These are phyloP conservation scores for Dusona sp. DNA, from an alignment of 2,888 invertebrate genomes.

Conservation along the genomic window DNA sequence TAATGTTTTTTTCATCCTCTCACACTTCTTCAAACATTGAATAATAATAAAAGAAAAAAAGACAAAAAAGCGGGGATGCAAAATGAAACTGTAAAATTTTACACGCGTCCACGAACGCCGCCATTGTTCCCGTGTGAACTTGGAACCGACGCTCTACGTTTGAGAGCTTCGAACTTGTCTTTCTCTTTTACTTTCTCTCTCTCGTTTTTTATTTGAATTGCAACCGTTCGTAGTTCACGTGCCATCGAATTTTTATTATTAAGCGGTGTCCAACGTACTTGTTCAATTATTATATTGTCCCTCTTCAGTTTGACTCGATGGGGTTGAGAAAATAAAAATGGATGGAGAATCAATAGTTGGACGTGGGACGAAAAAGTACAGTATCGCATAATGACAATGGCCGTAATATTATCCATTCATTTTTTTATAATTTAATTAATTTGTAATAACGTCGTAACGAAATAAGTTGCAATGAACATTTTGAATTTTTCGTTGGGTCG, in stretches of 20 bases:
- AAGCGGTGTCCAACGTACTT: slow-evolving; percentile 1
- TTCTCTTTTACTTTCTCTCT: slow-evolving; percentile 29
- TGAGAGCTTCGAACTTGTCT: slow-evolving; percentile 16
- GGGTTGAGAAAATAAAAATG: not conserved
- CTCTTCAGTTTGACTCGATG: not conserved
- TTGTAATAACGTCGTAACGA: no score
- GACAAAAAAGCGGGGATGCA: not conserved
- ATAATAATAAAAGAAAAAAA: slow-evolving; percentile 47
- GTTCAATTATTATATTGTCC: not conserved
- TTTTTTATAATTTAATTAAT: no score
- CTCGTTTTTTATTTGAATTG: slow-evolving; percentile 27
- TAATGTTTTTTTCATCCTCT: not conserved
- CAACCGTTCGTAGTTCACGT: slow-evolving; percentile 38
- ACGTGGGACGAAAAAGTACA: no score
- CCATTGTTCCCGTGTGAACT: slow-evolving; percentile 64
- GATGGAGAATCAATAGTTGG: no score
- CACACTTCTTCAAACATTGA: slow-evolving; percentile 2
- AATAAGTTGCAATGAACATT: no score
- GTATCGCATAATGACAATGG: no score
- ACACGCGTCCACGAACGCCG: slow-evolving; percentile 38
- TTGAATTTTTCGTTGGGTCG: not conserved
- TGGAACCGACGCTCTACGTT: slow-evolving; percentile 34
- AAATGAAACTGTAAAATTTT: slow-evolving; percentile 46
- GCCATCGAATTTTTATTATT: slow-evolving; percentile 34
- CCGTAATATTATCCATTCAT: no score